A percentile compares a stretch with the other conserved stretches of the same genome.
phyloP scores from a whole-genome alignment of 2,113 vertebrate species.

The Microcebus tavaratra region DNA sequence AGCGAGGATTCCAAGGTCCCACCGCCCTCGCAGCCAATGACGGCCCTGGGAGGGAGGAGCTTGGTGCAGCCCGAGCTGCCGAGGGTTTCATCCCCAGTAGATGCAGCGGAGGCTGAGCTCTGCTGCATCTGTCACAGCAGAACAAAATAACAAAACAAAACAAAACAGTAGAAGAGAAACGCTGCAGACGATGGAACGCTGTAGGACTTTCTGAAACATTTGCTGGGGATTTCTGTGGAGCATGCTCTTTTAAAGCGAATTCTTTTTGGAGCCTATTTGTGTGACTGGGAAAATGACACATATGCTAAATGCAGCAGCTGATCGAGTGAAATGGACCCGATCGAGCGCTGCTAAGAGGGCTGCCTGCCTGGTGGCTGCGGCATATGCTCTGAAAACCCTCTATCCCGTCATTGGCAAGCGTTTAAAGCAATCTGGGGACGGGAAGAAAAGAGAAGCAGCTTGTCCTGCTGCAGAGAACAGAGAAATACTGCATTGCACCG shows the following conservation, averaged over 20 bases:
- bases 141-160: slow-evolving; percentile 22
- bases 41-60: slow-evolving; percentile 71
- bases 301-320: slow-evolving; percentile 89
- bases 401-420: slow-evolving; percentile 90
- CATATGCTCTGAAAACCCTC: slow-evolving; percentile 89
- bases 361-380: slow-evolving; percentile 90
- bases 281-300: slow-evolving; percentile 87
- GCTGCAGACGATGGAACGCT: slow-evolving; percentile 31
- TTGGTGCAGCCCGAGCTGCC: neutral
- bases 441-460: slow-evolving; percentile 43
- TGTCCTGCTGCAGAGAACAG: slow-evolving; percentile 32
- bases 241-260: slow-evolving; percentile 26
- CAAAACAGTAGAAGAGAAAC: slow-evolving; percentile 48
- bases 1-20: slow-evolving; percentile 51
- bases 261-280: slow-evolving; percentile 40
- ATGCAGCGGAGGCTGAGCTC: neutral
- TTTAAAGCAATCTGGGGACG: slow-evolving; percentile 72
- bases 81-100: neutral
- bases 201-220: slow-evolving; percentile 62
- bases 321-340: slow-evolving; percentile 88
- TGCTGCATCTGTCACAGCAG: neutral
- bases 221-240: slow-evolving; percentile 26
- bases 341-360: slow-evolving; percentile 88
- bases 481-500: slow-evolving; percentile 47
- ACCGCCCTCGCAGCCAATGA: slow-evolving; percentile 71